phyloP scores from a whole-genome alignment of 2,113 vertebrate genomes.

The Vulpes ferrilata region DNA sequence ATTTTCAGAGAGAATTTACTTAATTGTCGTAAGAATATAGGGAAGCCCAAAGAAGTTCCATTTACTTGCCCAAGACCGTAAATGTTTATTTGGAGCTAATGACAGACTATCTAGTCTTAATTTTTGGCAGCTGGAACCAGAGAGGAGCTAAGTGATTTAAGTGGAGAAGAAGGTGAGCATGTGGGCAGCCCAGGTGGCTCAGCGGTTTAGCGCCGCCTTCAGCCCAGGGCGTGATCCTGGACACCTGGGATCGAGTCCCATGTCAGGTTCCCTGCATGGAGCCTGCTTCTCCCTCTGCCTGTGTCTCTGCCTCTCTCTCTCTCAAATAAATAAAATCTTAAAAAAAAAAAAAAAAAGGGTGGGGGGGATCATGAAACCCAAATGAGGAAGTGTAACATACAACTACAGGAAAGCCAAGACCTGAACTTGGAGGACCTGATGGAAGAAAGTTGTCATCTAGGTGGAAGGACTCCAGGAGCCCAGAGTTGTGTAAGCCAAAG shows the following conservation, averaged over 20 bases:
- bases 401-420: not conserved
- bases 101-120: not conserved
- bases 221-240: too few relatives aligned
- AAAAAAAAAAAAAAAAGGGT: too few relatives aligned
- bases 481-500: not conserved
- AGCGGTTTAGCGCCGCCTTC: too few relatives aligned
- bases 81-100: constrained; percentile 24
- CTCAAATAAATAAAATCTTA: too few relatives aligned
- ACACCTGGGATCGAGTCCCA: too few relatives aligned
- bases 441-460: not conserved
- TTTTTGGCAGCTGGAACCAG: not conserved
- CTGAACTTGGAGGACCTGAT: not conserved
- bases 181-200: too few relatives aligned
- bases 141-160: not conserved
- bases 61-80: not conserved
- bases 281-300: too few relatives aligned
- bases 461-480: not conserved
- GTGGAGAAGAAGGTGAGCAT: not conserved
- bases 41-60: not conserved
- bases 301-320: too few relatives aligned
- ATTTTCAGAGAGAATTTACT: not conserved
- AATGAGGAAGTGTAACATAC: not conserved
- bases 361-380: not conserved
- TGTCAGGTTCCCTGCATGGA: too few relatives aligned
- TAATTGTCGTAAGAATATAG: constrained; percentile 5